Base-by-base conservation (phyloP, 2,797 vertebrate species). In the Hippoglossus hippoglossus region DNA sequence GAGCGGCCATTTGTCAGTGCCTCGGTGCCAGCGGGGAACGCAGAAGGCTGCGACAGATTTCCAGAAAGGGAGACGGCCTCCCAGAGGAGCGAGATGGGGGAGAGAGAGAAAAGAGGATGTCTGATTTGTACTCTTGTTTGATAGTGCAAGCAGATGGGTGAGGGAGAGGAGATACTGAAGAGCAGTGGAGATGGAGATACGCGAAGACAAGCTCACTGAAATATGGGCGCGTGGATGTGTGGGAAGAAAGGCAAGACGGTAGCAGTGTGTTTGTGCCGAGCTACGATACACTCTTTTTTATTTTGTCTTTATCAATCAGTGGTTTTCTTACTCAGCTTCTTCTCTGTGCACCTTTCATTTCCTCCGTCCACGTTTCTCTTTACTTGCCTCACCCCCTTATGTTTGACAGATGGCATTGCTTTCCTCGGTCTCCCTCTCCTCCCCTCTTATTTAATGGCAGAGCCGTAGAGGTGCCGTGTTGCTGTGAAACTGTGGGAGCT, bases 1-100 rank as follows among this genome's bases (percentile, higher is more conserved):
- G 73, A 71, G 71, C 77, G 50, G 73, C 86, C 87, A 81, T 94
- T 94, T 92, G 89, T 93, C 91, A 85, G 61, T 67, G 86, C 91
- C 87, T 82, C 3, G 62, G 72, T 87, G 86, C 81, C 86, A 89
- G 81, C 75, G 55, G 79, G 82, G 28, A 80, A 57, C 56, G 52
- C 88, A 89, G 88, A 87, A 84, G 84, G 85, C 83, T 82, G 75
- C 64, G 77, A 68, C 87, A 85, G 82, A 85, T 85, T 91, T 81
- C 41, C 34, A 75, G 74, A 82, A 64, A 76, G 63, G 55, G 69
- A 81, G 79, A 81, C 25, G 26, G 79, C 51, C 54, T 88, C 56
- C 12, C n/a, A 0, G 39, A 75, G 61, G 41, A 79, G 62, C 22
- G 60, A 21, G 44, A 18, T 12, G 44, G 44, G 52, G 15, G 13